A percentile compares a stretch with the other conserved stretches of the same genome.
Conservation (phyloP, 2,113 vertebrate genomes). For the Odobenus rosmarus region DNA sequence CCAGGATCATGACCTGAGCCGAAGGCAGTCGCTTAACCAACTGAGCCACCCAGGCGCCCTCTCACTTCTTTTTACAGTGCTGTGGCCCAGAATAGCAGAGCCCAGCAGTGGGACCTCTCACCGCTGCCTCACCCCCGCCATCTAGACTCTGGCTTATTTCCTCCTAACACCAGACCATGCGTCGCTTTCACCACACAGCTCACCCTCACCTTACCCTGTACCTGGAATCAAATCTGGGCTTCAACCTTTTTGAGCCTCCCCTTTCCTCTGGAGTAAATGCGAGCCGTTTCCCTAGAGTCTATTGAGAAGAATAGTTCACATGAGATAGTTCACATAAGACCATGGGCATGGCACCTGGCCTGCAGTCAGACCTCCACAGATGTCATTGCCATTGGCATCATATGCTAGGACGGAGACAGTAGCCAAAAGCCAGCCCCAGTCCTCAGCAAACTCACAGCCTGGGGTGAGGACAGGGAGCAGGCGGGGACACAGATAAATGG, state of each 20-base stretch:
- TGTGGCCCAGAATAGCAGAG: not conserved
- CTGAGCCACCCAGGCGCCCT: too few species aligned
- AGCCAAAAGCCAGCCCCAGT: not conserved
- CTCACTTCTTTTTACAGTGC: not conserved
- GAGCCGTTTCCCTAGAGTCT: not conserved
- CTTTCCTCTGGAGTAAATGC: not conserved
- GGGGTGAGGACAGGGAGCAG: not conserved
- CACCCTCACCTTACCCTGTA: too few species aligned
- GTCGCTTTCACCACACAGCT: not conserved
- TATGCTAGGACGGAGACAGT: not conserved
- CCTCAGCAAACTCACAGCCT: not conserved
- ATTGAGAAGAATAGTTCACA: not conserved
- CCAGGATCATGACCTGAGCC: too few species aligned
- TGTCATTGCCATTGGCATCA: not conserved
- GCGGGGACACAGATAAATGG: not conserved
- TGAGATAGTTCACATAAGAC: not conserved
- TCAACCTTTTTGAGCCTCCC: not conserved
- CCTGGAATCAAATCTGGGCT: not conserved
- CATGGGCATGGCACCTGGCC: not conserved
- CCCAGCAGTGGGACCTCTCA: not conserved
- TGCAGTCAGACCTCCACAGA: not conserved
- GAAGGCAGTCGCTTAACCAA: too few species aligned
- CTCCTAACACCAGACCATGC: rapidly evolving
- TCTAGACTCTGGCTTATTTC: not conserved
- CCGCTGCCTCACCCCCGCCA: too few species aligned